Percentiles rank a stretch among this genome's conserved stretches.
Conservation (phyloP, 1,140 invertebrate genomes). For the Adoxophyes honmai region DNA sequence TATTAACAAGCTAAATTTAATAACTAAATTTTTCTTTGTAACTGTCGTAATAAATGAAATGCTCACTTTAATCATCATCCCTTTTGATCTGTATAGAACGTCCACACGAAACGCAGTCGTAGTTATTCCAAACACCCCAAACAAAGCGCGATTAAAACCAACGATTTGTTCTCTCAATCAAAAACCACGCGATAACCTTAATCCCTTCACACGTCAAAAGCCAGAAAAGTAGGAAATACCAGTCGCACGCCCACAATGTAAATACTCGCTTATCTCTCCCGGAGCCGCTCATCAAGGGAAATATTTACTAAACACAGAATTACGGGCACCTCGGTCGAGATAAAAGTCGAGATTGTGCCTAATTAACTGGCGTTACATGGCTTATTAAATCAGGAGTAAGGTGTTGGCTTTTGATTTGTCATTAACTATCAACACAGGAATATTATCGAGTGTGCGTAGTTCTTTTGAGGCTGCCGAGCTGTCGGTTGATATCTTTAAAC, state of each 20-base stretch:
- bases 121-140: not conserved
- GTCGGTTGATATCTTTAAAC: too few relatives aligned
- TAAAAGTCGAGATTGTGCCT: constrained; percentile 7
- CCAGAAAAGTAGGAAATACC: constrained; percentile 11
- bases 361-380: constrained; percentile 6
- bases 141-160: not conserved
- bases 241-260: constrained; percentile 6
- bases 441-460: too few relatives aligned
- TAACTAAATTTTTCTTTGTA: too few relatives aligned
- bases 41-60: too few relatives aligned
- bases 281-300: constrained; percentile 2
- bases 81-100: too few relatives aligned
- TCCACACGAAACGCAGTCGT: too few relatives aligned
- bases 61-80: too few relatives aligned
- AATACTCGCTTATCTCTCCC: not conserved
- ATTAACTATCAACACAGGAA: constrained; percentile 6
- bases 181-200: not conserved
- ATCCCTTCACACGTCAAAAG: constrained; percentile 5
- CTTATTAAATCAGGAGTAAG: constrained; percentile 1
- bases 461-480: too few relatives aligned
- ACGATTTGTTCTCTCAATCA: constrained; percentile 3
- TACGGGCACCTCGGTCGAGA: not conserved
- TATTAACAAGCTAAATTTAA: too few relatives aligned
- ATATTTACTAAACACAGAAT: constrained; percentile 12
- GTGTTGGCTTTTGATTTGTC: not conserved